phyloP scores from a whole-genome alignment of 2,113 vertebrate genomes.

The Promerops cafer region DNA sequence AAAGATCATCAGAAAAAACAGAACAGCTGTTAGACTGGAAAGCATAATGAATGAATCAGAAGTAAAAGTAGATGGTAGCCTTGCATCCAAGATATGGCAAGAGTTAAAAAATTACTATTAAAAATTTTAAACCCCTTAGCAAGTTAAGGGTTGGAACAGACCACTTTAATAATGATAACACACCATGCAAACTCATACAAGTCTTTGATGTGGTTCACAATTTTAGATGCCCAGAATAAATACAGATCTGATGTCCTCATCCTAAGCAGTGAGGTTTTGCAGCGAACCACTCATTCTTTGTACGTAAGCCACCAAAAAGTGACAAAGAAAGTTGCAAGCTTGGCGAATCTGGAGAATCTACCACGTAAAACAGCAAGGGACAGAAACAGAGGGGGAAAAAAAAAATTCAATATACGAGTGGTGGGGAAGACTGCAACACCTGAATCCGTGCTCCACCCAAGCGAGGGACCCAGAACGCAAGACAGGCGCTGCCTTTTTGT shows the following conservation, averaged over 20 bases:
- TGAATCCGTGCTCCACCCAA: not conserved
- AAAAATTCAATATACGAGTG: not conserved
- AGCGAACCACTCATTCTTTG: not conserved
- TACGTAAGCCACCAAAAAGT: not conserved
- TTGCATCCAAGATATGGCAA: fast-evolving
- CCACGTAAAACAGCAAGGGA: not conserved
- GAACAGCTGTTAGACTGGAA: not conserved
- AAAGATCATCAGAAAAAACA: not conserved
- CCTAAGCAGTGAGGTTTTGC: not conserved
- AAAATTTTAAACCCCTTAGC: not conserved
- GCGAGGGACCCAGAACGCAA: not conserved
- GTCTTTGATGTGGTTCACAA: not conserved
- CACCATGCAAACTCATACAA: not conserved
- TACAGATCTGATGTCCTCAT: not conserved
- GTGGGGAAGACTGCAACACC: not conserved
- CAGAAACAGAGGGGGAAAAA: fast-evolving
- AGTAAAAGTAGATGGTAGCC: not conserved
- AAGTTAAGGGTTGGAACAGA: not conserved
- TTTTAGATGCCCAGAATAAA: not conserved
- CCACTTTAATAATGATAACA: not conserved
- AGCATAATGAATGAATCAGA: not conserved
- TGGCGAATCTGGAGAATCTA: not conserved
- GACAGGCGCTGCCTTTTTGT: not conserved
- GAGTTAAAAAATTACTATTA: not conserved
- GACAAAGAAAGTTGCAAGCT: constrained; percentile 14